Evolutionary conservation across 1,140 invertebrate genomes (phyloP).

Genomic region (Trichonephila clavipes): DNA sequence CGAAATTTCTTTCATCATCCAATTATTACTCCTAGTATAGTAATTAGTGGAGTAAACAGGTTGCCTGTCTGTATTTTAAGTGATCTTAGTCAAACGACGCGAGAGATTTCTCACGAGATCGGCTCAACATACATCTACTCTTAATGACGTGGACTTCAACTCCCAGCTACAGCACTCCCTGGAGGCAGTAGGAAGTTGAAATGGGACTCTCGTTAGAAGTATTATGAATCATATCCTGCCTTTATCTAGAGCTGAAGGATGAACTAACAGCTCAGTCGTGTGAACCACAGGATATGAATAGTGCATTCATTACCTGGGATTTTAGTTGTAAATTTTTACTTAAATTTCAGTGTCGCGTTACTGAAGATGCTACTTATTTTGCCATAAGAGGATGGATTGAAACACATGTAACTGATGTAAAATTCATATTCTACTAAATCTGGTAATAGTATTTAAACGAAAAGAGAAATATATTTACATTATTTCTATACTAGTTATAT

Average conservation of each 20-base stretch:
- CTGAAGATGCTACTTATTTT: no score
- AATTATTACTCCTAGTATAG: neutral
- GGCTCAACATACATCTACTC: slow-evolving; percentile 6
- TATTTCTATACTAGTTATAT: no score
- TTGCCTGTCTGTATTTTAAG: neutral
- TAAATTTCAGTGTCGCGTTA: no score
- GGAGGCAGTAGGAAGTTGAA: slow-evolving; percentile 9
- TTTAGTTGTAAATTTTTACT: neutral
- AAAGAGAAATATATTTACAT: no score
- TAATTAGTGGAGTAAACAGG: neutral
- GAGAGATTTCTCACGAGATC: slow-evolving; percentile 21
- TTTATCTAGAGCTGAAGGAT: neutral
- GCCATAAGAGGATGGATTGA: no score
- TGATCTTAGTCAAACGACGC: neutral
- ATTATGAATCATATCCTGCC: slow-evolving; percentile 34
- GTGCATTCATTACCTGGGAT: neutral
- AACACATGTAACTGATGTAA: no score
- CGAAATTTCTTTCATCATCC: neutral
- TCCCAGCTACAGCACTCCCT: slow-evolving; percentile 17
- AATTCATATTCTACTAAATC: no score
- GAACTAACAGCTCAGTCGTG: neutral
- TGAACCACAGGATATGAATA: neutral
- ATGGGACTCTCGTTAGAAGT: slow-evolving; percentile 33
- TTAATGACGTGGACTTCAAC: slow-evolving; percentile 30
- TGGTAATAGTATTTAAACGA: no score